Conservation (phyloP, 2,113 vertebrate species). For the Phyllostomus discolor region DNA sequence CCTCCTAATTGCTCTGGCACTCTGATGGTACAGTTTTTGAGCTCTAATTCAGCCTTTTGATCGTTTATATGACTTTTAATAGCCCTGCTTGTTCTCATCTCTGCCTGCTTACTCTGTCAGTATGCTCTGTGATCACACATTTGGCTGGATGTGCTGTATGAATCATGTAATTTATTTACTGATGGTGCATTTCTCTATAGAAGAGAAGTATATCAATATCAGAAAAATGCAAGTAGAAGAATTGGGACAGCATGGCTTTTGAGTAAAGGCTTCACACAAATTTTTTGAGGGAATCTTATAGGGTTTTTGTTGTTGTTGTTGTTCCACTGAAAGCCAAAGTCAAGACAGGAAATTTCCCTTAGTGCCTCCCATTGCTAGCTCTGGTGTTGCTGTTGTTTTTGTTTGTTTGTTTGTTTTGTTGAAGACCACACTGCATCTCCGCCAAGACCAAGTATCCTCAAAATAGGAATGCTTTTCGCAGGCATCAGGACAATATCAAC, state of each 20-base stretch:
- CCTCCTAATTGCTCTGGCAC: background rate
- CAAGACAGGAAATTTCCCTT: background rate
- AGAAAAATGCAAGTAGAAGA: background rate
- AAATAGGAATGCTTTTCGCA: background rate
- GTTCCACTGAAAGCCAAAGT: fast-evolving
- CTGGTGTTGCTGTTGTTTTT: background rate
- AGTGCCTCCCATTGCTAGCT: background rate
- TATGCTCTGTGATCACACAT: background rate
- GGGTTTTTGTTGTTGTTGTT: background rate
- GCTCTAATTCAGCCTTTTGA: background rate
- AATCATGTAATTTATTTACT: background rate
- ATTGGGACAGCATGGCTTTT: background rate
- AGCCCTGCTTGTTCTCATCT: background rate
- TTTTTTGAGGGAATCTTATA: background rate
- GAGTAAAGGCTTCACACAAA: background rate
- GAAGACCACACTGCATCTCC: background rate
- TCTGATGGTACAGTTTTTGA: background rate
- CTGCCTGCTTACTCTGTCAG: background rate
- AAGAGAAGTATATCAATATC: background rate
- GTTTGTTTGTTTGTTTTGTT: background rate
- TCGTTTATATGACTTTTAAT: background rate
- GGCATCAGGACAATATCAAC: background rate
- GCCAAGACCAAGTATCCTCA: background rate
- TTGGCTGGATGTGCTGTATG: background rate
- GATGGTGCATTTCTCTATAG: background rate